These are phyloP conservation scores for Brachyptera putata DNA, from an alignment of 2,888 invertebrate genomes.

Conservation along the genomic window DNA sequence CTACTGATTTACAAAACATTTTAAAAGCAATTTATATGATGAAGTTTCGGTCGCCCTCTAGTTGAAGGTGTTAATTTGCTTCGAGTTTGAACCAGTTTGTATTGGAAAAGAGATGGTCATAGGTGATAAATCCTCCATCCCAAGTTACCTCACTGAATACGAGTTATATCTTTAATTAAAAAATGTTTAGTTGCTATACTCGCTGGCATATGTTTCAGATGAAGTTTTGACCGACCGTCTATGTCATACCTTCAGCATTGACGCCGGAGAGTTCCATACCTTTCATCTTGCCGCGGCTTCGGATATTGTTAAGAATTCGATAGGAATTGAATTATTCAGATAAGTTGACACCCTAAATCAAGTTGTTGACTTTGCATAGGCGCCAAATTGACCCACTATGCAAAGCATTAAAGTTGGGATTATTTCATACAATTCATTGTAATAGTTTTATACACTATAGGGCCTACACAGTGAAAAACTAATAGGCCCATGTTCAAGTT, in stretches of 20 bases:
- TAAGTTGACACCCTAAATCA: slow-evolving; percentile 11
- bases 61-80: slow-evolving; percentile 13
- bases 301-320: slow-evolving; percentile 5
- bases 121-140: slow-evolving; percentile 1
- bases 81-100: slow-evolving; percentile 17
- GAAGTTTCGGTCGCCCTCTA: slow-evolving; percentile 15
- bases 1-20: too few relatives aligned
- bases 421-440: too few relatives aligned
- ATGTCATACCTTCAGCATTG: too few relatives aligned
- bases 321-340: slow-evolving; percentile 10
- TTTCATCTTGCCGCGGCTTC: too few relatives aligned
- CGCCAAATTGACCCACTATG: slow-evolving; percentile 17
- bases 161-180: slow-evolving; percentile 19
- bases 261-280: too few relatives aligned
- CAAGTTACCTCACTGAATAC: background rate
- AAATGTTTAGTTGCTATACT: background rate
- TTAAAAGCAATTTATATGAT: background rate
- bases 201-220: background rate
- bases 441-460: too few relatives aligned
- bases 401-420: too few relatives aligned
- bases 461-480: too few relatives aligned
- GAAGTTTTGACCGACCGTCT: background rate
- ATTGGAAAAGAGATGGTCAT: slow-evolving; percentile 20
- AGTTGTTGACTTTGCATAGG: slow-evolving; percentile 7
- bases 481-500: too few relatives aligned